Conservation (phyloP, 2,888 invertebrate species). For the Athalia cordata region DNA sequence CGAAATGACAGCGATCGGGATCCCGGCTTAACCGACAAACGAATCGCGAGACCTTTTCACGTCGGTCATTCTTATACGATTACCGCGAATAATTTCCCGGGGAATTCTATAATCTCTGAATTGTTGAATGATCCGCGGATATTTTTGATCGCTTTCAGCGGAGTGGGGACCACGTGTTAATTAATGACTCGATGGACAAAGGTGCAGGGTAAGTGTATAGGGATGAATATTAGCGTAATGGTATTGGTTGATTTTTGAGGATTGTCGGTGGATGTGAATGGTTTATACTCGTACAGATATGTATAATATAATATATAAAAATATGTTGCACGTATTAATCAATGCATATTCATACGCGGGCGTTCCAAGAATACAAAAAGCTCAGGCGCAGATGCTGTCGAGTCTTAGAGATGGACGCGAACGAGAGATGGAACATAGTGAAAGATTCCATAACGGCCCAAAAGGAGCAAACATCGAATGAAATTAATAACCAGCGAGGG, state of each 20-base stretch:
- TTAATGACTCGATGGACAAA: not conserved
- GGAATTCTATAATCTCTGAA: too few relatives aligned
- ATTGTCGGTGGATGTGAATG: not conserved
- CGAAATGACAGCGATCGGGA: not conserved
- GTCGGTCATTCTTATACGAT: too few relatives aligned
- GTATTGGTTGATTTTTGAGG: not conserved
- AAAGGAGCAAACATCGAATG: slow-evolving; percentile 54
- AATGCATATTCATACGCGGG: slow-evolving; percentile 62
- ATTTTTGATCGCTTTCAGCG: too few relatives aligned
- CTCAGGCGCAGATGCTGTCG: slow-evolving; percentile 38
- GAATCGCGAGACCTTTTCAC: not conserved
- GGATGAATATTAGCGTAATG: not conserved
- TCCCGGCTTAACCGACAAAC: not conserved
- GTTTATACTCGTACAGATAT: slow-evolving; percentile 1
- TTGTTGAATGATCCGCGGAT: too few relatives aligned
- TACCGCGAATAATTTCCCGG: too few relatives aligned
- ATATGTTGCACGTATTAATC: slow-evolving; percentile 58
- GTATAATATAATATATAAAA: not conserved
- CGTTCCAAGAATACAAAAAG: slow-evolving; percentile 61
- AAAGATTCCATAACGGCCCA: slow-evolving; percentile 54
- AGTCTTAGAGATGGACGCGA: slow-evolving; percentile 27
- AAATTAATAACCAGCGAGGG: slow-evolving; percentile 54
- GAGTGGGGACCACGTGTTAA: not conserved
- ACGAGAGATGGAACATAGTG: slow-evolving; percentile 46
- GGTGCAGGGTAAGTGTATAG: not conserved